phyloP scores from a whole-genome alignment of 2,113 vertebrate species.

The Felis chaus region DNA sequence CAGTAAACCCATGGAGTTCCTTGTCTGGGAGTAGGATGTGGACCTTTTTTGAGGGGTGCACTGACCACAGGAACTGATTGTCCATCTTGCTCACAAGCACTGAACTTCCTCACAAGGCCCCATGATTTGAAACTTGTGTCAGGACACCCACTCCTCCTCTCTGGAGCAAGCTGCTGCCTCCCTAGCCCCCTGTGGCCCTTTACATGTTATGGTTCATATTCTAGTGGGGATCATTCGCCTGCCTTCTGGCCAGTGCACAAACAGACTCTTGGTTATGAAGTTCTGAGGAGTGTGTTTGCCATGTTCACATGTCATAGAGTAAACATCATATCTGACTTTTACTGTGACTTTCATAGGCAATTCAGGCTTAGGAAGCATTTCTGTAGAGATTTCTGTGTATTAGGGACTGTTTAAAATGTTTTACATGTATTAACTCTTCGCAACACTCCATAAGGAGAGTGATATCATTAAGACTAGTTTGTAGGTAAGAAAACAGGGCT shows the following conservation, averaged over 20 bases:
- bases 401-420: not conserved
- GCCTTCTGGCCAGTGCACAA: not conserved
- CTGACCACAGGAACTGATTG: not conserved
- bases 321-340: not conserved
- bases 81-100: accelerated
- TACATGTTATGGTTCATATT: not conserved
- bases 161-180: not conserved
- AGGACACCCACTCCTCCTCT: not conserved
- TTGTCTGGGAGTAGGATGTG: not conserved
- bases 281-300: not conserved
- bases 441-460: not conserved
- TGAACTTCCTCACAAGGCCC: not conserved
- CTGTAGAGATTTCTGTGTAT: not conserved
- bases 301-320: not conserved
- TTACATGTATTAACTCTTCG: not conserved
- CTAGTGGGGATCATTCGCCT: not conserved
- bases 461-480: not conserved
- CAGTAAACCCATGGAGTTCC: not conserved
- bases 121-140: not conserved
- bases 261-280: not conserved
- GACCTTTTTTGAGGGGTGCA: not conserved
- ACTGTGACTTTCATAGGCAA: not conserved
- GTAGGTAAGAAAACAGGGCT: not conserved
- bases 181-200: not conserved
- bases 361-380: not conserved